Percentiles rank a stretch among this genome's conserved stretches.
These are phyloP conservation scores for Castor canadensis DNA, from an alignment of 2,113 vertebrate genomes.

Conservation along the genomic window DNA sequence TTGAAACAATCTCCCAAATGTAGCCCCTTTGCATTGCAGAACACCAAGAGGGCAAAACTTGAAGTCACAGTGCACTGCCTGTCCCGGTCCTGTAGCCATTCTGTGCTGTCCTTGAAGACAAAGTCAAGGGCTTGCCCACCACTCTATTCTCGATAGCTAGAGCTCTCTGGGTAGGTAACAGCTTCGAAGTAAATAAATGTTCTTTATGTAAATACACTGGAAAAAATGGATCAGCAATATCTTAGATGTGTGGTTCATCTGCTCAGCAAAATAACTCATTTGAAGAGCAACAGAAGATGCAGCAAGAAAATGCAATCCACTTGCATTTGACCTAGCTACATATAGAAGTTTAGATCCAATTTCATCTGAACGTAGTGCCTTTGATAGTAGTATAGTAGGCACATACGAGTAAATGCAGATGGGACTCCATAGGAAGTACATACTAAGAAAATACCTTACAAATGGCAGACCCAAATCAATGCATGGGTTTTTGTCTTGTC, in stretches of 20 bases:
- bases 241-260: neutral
- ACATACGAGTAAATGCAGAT: neutral
- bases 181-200: neutral
- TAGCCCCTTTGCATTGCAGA: neutral
- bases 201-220: neutral
- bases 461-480: neutral
- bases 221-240: neutral
- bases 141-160: neutral
- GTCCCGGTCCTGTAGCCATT: neutral
- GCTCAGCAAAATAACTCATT: constrained; percentile 9
- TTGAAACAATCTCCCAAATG: neutral
- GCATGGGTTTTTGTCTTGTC: constrained; percentile 62
- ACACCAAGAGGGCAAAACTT: neutral
- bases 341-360: neutral
- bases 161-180: neutral
- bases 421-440: neutral
- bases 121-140: neutral
- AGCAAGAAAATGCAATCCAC: neutral
- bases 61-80: neutral
- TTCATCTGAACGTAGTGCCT: constrained; percentile 8
- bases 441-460: constrained; percentile 16
- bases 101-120: neutral
- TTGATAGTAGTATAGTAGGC: neutral
- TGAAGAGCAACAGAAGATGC: neutral
- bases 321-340: neutral